Conservation (phyloP, 2,797 vertebrate genomes). For the Melanogrammus aeglefinus region DNA sequence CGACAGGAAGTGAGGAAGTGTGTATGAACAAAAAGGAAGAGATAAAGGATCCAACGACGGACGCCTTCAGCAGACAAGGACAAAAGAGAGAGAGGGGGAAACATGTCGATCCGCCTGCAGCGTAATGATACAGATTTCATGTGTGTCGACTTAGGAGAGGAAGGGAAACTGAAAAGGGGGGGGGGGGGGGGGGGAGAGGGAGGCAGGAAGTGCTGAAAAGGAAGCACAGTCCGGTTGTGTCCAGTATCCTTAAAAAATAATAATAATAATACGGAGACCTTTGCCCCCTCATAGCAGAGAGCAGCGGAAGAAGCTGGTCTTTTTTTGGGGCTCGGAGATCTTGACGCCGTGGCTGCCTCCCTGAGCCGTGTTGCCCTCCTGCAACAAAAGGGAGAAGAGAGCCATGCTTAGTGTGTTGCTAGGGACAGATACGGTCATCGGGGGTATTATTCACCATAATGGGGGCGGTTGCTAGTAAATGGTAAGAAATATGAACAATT, state of each 20-base stretch:
- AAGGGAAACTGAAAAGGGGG: conserved; percentile 35
- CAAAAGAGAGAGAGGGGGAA: neutral
- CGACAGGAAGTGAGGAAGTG: neutral
- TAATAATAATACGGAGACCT: conserved; percentile 47
- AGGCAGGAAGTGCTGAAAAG: conserved; percentile 62
- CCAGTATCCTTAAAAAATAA: conserved; percentile 55
- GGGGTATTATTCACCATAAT: neutral
- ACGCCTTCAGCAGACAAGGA: conserved; percentile 58
- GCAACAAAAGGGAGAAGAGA: conserved; percentile 16
- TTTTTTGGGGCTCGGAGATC: conserved; percentile 95
- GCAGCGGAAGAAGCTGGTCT: conserved; percentile 97
- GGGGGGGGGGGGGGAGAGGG: conserved; percentile 13
- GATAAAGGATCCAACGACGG: conserved; percentile 45
- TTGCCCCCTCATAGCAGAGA: conserved; percentile 85
- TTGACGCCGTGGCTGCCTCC: conserved; percentile 91
- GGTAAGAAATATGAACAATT: too few species aligned
- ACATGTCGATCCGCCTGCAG: conserved; percentile 41
- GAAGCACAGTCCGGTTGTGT: conserved; percentile 82
- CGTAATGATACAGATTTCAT: conserved; percentile 19
- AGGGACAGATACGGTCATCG: neutral
- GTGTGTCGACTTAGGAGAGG: conserved; percentile 37
- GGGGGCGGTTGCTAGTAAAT: neutral
- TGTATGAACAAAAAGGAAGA: neutral
- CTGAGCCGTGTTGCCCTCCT: conserved; percentile 94
- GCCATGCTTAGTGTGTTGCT: neutral